These are phyloP conservation scores for Poeciliopsis turneri DNA, from an alignment of 2,797 vertebrate species.

Conservation along the genomic window DNA sequence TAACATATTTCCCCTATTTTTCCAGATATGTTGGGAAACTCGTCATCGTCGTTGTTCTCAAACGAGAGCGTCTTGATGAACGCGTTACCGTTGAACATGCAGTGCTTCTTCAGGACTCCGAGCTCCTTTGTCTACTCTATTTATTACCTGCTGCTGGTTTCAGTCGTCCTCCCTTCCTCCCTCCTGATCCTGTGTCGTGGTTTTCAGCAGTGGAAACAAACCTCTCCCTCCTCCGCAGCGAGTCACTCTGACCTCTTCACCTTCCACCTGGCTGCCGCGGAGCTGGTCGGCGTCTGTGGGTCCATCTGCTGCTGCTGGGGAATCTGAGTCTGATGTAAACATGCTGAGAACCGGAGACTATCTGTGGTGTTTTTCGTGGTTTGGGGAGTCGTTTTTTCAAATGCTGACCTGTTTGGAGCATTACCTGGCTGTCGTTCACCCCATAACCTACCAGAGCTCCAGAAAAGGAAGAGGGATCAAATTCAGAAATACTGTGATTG, in stretches of 20 bases:
- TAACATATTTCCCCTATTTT: background rate
- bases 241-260: slow-evolving; percentile 31
- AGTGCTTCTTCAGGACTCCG: background rate
- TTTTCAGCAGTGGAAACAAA: background rate
- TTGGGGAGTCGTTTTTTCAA: background rate
- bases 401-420: slow-evolving; percentile 8
- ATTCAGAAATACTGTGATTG: background rate
- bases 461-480: background rate
- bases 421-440: slow-evolving; percentile 2
- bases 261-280: slow-evolving; percentile 30
- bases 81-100: background rate
- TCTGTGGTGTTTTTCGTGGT: background rate
- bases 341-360: background rate
- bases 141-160: background rate
- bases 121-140: background rate
- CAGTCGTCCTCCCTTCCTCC: slow-evolving; percentile 31
- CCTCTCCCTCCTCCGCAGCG: background rate
- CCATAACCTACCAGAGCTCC: background rate
- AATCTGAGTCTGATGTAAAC: background rate
- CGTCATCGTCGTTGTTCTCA: background rate
- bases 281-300: slow-evolving; percentile 3
- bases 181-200: slow-evolving; percentile 23
- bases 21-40: background rate
- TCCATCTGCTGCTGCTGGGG: background rate
- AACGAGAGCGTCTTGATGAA: background rate